Base-by-base conservation (phyloP, 2,888 invertebrate genomes). In the Agrotis segetum region DNA sequence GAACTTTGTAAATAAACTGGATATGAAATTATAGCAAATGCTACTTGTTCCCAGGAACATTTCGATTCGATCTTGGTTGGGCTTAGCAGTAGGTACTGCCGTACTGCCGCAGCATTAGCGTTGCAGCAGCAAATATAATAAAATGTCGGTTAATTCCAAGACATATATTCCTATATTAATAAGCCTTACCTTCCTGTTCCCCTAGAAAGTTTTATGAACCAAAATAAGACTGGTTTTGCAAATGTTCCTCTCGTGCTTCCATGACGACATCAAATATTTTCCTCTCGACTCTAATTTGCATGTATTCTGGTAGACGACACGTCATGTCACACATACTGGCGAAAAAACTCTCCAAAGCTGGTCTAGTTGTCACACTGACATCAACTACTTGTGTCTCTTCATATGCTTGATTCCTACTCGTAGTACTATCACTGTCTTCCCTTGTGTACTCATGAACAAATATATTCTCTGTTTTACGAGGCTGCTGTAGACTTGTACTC, bases 271-370 rank as follows among this genome's bases (percentile, higher is more conserved):
- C 59, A 46, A 72, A 77, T 62, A 74, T 77, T 77, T 77, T 74
- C 46, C 74, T 74, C 70, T 74, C 77, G n/a, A 74, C 53, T 70
- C 74, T 77, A 34, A 74, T 74, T 50, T 74, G 74, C 21, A 77
- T 70, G 9, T 70, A 56, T 70, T 74, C 74, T 47, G 74, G 74
- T 55, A 74, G 34, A 16, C 60, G 14, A 40, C 74, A 58, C 13
- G 74, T 74, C 74, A 74, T 74, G 19, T 74, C 74, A 61, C 74
- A 74, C 74, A 74, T 74, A 34, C 74, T 74, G 34, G 74, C 50
- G 50, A 74, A 74, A 24, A 74, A 74, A 68, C 59, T 73, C 16
- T 68, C 77, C 47, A 73, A 53, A 29, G 73, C 73, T 60, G 73
- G 77, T 44, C 68, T 60, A 34, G 68, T 53, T 14, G 68, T 34